Base-by-base conservation (phyloP, 2,888 invertebrate species). In the Malthinus flaveolus region DNA sequence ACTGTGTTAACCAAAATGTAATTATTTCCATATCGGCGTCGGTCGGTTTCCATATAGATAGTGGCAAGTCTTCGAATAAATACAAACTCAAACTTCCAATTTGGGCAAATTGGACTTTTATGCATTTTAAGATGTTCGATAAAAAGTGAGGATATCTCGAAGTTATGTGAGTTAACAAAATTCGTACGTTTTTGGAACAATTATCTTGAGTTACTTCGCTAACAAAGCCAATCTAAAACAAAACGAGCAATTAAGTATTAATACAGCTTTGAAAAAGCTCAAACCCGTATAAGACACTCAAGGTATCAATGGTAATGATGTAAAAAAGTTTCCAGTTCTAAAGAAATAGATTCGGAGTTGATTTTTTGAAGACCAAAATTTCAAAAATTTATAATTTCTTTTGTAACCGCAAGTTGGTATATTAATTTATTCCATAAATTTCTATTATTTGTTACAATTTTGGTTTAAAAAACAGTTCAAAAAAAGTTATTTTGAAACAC, bases 121-220 rank as follows among this genome's bases (percentile, higher is more conserved):
- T 73, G 63, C 82, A 80, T 37, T 78, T 70, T 46, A 92, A 76
- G 34, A 93, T 80, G 62, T 85, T 81, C 0, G 90, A 88, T 46
- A 92, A 78, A 7, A 91, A 80, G 56, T 83, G 81, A 0, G 91
- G 88, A 78, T 91, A 85, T 71, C 84, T 85, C 15, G 83, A 82
- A 1, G 87, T 85, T 49, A 93, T 81, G 71, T 87, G 87, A 0
- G 87, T 82, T 48, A 93, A 77, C 63, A 91, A 81, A 59, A 90
- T 89, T 33, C 89, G 80, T 0, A 88, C 86, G 44, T 87, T 85
- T 78, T 91, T 91, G 3, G 87, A 89, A 73, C 90, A 90, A 48
- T 82, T 81, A 61, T 90, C 90, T 68, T 87, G 83, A 0, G 90
- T 90, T 45, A 83, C 78, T 62, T 82, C 80, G 71, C 86, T 87